These are phyloP conservation scores for Pseudomugil tenellus DNA, from an alignment of 2,797 vertebrate species.

Conservation along the genomic window DNA sequence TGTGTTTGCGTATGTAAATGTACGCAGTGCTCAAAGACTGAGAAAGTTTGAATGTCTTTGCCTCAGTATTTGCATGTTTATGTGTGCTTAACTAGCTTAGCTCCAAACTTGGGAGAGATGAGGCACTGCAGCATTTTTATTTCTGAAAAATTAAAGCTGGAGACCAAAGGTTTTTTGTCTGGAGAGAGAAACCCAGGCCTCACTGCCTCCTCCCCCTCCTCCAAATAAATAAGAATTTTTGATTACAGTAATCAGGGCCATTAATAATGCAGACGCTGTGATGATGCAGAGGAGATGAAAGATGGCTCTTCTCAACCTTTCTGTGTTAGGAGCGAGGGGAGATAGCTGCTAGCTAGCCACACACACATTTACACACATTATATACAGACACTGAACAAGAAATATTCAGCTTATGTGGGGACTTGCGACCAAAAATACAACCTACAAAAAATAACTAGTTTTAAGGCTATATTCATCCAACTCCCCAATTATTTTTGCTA, in stretches of 20 bases:
- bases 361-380: constrained; percentile 27
- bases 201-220: constrained; percentile 65
- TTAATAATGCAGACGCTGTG: constrained; percentile 85
- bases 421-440: constrained; percentile 64
- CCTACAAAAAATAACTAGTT: constrained; percentile 63
- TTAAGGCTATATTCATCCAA: constrained; percentile 49
- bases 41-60: constrained; percentile 67
- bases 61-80: constrained; percentile 75
- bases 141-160: constrained; percentile 79
- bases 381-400: constrained; percentile 40
- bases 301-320: constrained; percentile 85
- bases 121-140: constrained; percentile 77
- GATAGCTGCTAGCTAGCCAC: constrained; percentile 78
- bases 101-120: constrained; percentile 74
- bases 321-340: constrained; percentile 82
- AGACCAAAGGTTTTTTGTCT: constrained; percentile 83
- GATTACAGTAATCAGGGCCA: constrained; percentile 87
- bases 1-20: constrained; percentile 48
- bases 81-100: constrained; percentile 75
- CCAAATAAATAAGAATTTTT: constrained; percentile 89
- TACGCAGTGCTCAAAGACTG: constrained; percentile 57
- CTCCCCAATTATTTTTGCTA: constrained; percentile 49
- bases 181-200: constrained; percentile 76
- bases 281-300: constrained; percentile 86
- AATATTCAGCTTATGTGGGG: constrained; percentile 56